These are phyloP conservation scores for Lates japonicus DNA, from an alignment of 2,797 vertebrate genomes.

Conservation along the genomic window DNA sequence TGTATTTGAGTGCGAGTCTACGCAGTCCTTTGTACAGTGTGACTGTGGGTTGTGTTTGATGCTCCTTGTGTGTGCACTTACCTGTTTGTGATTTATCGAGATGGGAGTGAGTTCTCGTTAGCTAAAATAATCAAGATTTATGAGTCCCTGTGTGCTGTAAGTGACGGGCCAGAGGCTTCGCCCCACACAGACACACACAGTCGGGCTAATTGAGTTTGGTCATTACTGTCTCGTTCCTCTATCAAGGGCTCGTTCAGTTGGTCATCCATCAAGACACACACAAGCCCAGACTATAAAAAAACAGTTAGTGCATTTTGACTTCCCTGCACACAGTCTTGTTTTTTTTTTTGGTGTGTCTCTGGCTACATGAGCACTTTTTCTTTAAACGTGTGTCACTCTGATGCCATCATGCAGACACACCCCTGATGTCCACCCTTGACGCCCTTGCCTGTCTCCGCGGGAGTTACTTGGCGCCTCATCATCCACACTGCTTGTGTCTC, in stretches of 20 bases:
- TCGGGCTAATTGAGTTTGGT: conserved; percentile 77
- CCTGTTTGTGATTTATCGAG: conserved; percentile 75
- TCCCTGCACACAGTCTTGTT: conserved; percentile 8
- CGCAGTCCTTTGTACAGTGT: neutral
- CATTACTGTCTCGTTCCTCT: conserved; percentile 74
- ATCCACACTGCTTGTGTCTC: neutral
- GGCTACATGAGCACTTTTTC: neutral
- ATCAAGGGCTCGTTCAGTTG: conserved; percentile 65
- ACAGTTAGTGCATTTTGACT: conserved; percentile 19
- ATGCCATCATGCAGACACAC: neutral
- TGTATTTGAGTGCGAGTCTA: neutral
- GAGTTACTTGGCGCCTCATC: too few species aligned
- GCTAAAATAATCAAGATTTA: conserved; percentile 82
- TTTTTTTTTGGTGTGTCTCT: neutral
- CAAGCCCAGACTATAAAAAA: conserved; percentile 24
- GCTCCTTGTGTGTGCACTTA: conserved; percentile 39
- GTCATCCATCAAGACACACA: conserved; percentile 62
- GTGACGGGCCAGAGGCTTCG: conserved; percentile 60
- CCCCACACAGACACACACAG: conserved; percentile 46
- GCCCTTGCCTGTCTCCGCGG: conserved; percentile 15
- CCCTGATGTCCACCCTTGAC: neutral
- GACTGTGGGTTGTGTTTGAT: conserved; percentile 27
- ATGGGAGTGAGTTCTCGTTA: conserved; percentile 66
- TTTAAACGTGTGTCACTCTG: neutral
- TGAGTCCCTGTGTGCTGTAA: conserved; percentile 66